A percentile compares a stretch with the other conserved stretches of the same genome.
phyloP scores from a whole-genome alignment of 2,888 invertebrate genomes.

The Sphinx pinastri region DNA sequence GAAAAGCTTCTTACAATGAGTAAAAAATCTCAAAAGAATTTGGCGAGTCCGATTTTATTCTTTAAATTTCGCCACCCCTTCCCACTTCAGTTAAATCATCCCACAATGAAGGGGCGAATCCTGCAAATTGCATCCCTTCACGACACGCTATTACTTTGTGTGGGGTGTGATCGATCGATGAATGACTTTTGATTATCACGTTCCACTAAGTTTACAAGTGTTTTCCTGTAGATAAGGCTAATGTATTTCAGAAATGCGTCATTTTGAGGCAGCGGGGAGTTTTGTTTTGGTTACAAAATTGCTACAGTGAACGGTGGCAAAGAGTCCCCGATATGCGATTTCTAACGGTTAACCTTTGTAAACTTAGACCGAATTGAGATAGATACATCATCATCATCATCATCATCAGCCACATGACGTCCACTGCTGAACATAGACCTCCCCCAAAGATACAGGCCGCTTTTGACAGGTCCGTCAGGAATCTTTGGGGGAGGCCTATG shows the following conservation, averaged over 20 bases:
- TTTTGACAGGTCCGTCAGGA: too few relatives aligned
- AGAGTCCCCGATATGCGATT: too few relatives aligned
- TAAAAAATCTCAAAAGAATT: conserved; percentile 21
- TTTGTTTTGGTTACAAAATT: background rate
- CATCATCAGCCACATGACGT: too few relatives aligned
- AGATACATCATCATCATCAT: too few relatives aligned
- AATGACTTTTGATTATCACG: conserved; percentile 32
- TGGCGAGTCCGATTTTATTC: conserved; percentile 27
- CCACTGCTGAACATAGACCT: too few relatives aligned
- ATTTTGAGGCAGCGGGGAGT: background rate
- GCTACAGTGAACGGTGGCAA: too few relatives aligned
- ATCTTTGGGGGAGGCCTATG: too few relatives aligned
- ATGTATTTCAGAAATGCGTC: conserved; percentile 3
- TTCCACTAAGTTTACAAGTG: background rate
- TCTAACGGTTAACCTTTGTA: too few relatives aligned
- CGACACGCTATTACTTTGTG: conserved; percentile 69
- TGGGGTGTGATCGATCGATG: conserved; percentile 51
- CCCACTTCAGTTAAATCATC: conserved; percentile 67
- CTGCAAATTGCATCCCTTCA: conserved; percentile 72
- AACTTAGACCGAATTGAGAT: too few relatives aligned
- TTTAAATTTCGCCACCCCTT: conserved; percentile 52
- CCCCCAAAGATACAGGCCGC: too few relatives aligned
- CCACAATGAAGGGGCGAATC: conserved; percentile 74
- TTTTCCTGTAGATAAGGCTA: conserved; percentile 11
- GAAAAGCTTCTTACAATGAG: conserved; percentile 30